These are phyloP conservation scores for Germaria angustata DNA, from an alignment of 2,888 invertebrate genomes.

Conservation along the genomic window DNA sequence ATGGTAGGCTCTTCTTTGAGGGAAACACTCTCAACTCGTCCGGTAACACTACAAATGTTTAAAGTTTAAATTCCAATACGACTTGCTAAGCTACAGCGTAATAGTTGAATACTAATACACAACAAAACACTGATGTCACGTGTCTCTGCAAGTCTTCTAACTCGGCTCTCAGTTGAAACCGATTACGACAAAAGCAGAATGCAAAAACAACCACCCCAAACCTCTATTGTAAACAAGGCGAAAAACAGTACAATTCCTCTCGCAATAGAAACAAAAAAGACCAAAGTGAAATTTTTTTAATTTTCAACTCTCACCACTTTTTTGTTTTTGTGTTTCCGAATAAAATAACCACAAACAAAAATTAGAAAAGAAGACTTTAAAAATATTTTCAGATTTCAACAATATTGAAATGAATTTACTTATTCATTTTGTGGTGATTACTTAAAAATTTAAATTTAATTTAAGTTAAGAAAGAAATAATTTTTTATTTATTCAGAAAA, in stretches of 20 bases:
- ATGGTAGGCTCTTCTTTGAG: too few species aligned
- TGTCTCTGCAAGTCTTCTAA: conserved; percentile 55
- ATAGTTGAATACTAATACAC: conserved; percentile 47
- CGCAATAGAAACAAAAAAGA: conserved; percentile 52
- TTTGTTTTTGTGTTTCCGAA: conserved; percentile 46
- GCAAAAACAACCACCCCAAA: conserved; percentile 63
- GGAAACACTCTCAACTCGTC: not conserved
- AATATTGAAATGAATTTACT: conserved; percentile 20
- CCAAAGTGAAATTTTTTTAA: conserved; percentile 58
- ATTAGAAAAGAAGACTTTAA: conserved; percentile 31
- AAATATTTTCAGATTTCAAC: conserved; percentile 39
- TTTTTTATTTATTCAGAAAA: not conserved
- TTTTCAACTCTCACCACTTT: conserved; percentile 41
- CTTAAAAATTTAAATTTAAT: not conserved
- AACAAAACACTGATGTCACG: conserved; percentile 58
- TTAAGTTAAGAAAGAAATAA: too few species aligned
- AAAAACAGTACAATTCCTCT: conserved; percentile 44
- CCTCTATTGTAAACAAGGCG: conserved; percentile 42
- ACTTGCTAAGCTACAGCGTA: conserved; percentile 25
- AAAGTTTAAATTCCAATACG: conserved; percentile 66
- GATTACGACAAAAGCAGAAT: conserved; percentile 28
- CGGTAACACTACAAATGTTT: conserved; percentile 38
- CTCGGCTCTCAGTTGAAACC: conserved; percentile 46
- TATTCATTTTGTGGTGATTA: not conserved
- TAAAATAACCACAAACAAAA: conserved; percentile 56